Conservation (phyloP, 1,140 invertebrate genomes). For the Pachypeltis micranthus region DNA sequence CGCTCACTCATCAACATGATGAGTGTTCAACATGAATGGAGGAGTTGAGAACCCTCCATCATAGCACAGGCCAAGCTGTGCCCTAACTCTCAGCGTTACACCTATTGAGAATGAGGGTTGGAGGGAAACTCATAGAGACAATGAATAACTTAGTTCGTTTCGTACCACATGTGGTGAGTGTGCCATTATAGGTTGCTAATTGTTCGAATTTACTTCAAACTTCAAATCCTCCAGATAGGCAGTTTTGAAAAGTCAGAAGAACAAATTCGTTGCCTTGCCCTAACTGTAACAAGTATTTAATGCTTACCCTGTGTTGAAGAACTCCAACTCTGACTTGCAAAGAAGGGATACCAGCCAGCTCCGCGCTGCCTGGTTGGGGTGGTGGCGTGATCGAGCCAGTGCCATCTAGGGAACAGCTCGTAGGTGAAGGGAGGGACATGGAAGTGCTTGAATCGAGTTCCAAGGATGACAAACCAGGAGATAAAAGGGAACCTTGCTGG, state of each 20-base stretch:
- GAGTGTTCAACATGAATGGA: too few species aligned
- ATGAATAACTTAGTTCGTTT: neutral
- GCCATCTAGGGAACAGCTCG: constrained; percentile 54
- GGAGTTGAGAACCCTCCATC: too few species aligned
- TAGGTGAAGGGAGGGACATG: constrained; percentile 62
- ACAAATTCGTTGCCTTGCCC: too few species aligned
- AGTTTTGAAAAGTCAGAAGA: too few species aligned
- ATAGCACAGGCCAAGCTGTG: too few species aligned
- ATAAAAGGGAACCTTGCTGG: constrained; percentile 42
- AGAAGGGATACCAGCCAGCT: constrained; percentile 34
- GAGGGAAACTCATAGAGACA: neutral
- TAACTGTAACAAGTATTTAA: neutral
- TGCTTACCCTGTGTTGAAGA: constrained; percentile 74
- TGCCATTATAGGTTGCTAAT: too few species aligned
- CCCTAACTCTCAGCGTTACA: too few species aligned
- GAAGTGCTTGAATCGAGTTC: constrained; percentile 65
- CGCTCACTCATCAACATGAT: too few species aligned
- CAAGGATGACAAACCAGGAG: constrained; percentile 55
- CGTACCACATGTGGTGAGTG: too few species aligned
- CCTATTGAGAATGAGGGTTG: too few species aligned
- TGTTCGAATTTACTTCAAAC: too few species aligned
- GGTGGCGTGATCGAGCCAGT: constrained; percentile 36
- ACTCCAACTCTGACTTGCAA: constrained; percentile 59
- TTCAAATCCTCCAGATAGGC: too few species aligned
- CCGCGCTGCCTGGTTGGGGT: constrained; percentile 26